Evolutionary conservation across 37 sponge, comb jelly and placozoan species (phyloP).

Genomic region (Beroe ovata): DNA sequence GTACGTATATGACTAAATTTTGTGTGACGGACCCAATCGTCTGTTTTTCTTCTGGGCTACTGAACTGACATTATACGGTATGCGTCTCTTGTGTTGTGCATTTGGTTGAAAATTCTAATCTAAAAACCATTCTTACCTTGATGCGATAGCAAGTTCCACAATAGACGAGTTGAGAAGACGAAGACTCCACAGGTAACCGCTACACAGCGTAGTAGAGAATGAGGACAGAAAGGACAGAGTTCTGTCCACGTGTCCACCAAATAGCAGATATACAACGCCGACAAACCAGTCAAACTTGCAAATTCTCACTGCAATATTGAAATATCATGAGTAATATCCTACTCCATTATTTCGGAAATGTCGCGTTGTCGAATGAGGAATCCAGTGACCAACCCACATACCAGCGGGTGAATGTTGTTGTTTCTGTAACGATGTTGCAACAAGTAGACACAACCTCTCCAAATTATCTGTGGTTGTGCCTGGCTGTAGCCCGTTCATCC

Average conservation of each 20-base stretch:
- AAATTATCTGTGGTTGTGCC: background rate
- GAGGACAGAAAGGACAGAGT: background rate
- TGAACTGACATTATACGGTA: too few species aligned
- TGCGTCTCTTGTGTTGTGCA: too few species aligned
- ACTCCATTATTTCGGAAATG: too few species aligned
- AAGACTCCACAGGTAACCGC: constrained; percentile 34
- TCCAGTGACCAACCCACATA: too few species aligned
- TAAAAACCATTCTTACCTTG: too few species aligned
- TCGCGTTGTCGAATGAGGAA: too few species aligned
- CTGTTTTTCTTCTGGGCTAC: too few species aligned
- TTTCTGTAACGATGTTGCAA: background rate
- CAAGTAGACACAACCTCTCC: background rate
- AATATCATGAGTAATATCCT: too few species aligned
- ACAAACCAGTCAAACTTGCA: constrained; percentile 64
- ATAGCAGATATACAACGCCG: constrained; percentile 29
- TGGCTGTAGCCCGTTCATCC: background rate
- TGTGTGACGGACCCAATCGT: too few species aligned
- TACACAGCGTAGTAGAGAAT: constrained; percentile 36
- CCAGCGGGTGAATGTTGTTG: constrained; percentile 16
- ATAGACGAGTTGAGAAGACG: background rate
- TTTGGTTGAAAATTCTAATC: too few species aligned
- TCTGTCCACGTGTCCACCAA: constrained; percentile 3
- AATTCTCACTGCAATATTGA: background rate
- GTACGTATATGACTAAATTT: too few species aligned
- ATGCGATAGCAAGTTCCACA: constrained; percentile 4